phyloP scores from a whole-genome alignment of 2,888 invertebrate genomes.

The Patella pellucida region DNA sequence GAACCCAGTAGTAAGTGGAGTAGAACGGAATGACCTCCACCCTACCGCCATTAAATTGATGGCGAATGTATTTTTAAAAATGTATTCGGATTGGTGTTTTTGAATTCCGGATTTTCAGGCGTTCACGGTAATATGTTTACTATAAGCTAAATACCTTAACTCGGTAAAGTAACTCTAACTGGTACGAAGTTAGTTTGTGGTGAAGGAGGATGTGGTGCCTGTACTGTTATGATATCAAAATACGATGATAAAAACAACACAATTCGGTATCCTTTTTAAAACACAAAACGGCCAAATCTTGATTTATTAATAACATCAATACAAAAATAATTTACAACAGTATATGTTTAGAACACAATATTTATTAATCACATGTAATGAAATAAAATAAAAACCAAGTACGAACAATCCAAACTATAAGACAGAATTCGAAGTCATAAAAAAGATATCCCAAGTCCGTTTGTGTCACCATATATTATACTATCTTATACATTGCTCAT shows the following conservation, averaged over 20 bases:
- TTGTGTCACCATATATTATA: no score
- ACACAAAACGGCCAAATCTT: no score
- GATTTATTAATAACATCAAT: no score
- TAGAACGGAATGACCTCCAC: neutral
- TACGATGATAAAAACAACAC: conserved; percentile 75
- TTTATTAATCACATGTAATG: no score
- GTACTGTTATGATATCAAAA: conserved; percentile 92
- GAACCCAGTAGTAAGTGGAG: conserved; percentile 42
- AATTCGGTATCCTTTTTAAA: conserved; percentile 50
- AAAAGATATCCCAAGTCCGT: no score
- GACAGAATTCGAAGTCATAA: no score
- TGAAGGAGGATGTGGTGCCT: conserved; percentile 95
- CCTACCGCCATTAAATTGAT: neutral
- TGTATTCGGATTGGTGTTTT: neutral
- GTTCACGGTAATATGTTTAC: no score
- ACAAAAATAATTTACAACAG: no score
- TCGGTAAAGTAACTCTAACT: conserved; percentile 73
- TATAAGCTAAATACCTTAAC: neutral
- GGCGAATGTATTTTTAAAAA: neutral
- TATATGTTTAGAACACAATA: no score
- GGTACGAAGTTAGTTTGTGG: conserved; percentile 94
- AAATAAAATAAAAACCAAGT: no score
- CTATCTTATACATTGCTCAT: no score
- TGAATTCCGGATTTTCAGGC: neutral
- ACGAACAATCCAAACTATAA: no score